Evolutionary conservation across 1,140 invertebrate genomes (phyloP).

Genomic region (Drosophila nigromelanica): DNA sequence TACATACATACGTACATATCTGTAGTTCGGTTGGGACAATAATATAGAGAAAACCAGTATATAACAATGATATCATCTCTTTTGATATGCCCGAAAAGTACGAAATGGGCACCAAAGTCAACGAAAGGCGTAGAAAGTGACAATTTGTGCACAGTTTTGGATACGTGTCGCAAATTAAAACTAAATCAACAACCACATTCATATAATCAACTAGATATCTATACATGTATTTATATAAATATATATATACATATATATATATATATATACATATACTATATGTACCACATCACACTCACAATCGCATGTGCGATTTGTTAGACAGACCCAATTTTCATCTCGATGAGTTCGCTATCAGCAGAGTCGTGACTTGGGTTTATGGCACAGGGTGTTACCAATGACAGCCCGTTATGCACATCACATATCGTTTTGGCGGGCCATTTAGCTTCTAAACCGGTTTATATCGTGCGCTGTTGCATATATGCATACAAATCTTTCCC

Average conservation of each 20-base stretch:
- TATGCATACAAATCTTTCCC: neutral
- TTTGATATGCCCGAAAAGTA: neutral
- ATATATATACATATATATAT: slow-evolving; percentile 4
- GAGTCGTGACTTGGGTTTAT: slow-evolving; percentile 25
- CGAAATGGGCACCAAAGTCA: slow-evolving; percentile 13
- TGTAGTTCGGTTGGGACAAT: neutral
- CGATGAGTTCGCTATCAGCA: slow-evolving; percentile 51
- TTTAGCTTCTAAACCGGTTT: slow-evolving; percentile 20
- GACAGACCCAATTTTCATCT: slow-evolving; percentile 13
- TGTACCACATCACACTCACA: neutral
- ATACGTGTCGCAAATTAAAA: slow-evolving; percentile 8
- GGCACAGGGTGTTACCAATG: slow-evolving; percentile 16
- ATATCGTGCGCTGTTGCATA: neutral
- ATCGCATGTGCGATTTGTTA: slow-evolving; percentile 11
- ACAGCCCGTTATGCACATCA: slow-evolving; percentile 1
- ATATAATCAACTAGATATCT: neutral
- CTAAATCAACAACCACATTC: neutral
- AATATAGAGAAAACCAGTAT: slow-evolving; percentile 38
- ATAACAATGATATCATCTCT: slow-evolving; percentile 54
- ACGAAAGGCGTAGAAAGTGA: slow-evolving; percentile 31
- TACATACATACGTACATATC: slow-evolving; percentile 5
- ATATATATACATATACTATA: slow-evolving; percentile 6
- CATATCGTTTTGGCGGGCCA: slow-evolving; percentile 33
- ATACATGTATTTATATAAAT: neutral
- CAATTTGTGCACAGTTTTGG: slow-evolving; percentile 22